Evolutionary conservation across 2,113 vertebrate genomes (phyloP), one percentile per base, ranked within the genome.

Genomic region (Isurus oxyrinchus): DNA sequence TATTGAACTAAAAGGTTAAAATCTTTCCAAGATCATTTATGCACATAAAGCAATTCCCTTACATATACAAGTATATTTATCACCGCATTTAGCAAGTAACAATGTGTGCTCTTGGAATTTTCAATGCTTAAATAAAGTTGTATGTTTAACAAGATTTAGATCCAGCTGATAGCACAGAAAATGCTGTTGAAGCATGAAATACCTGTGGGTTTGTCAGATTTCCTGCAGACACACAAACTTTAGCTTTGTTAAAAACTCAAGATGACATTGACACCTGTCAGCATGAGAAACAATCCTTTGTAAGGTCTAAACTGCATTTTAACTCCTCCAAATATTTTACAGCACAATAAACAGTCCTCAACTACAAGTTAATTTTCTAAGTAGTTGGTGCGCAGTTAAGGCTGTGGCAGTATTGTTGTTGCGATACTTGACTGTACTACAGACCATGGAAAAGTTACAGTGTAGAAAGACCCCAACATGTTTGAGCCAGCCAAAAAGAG

Each of bases 261-360:
- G 98, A 99, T 99, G 98, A 98, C 99, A 98, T 98, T 99, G 98
- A 98, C 97, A 97, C 97, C 98, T 97, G 55, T 91, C 31, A 55
- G 49, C 21, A 27, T 87, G 84, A 87, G 23, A 49, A 87, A 91
- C 25, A 59, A 31, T 91, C 7, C 53, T 35, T 35, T 59, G 88
- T 59, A 57, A 59, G 27, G 59, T 11, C 31, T 19, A 91, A 59
- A 59, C 23, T 59, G 44, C 31, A 59, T 35, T 14, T 31, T 57
- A 55, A 13, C 8, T 59, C 55, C 8, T 55, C 59, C 11, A 55
- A 59, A 31, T n/a, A 59, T 35, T 35, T 14, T 5, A 16, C 6
- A 55, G 31, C 21, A 16, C 27, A 91, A 35, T n/a, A 11, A 91
- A 31, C 7, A 57, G 31, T 5, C 88, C 23, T 59, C 55, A 59